Evolutionary conservation across 1,140 invertebrate species (phyloP).

Genomic region (Zaprionus africanus): DNA sequence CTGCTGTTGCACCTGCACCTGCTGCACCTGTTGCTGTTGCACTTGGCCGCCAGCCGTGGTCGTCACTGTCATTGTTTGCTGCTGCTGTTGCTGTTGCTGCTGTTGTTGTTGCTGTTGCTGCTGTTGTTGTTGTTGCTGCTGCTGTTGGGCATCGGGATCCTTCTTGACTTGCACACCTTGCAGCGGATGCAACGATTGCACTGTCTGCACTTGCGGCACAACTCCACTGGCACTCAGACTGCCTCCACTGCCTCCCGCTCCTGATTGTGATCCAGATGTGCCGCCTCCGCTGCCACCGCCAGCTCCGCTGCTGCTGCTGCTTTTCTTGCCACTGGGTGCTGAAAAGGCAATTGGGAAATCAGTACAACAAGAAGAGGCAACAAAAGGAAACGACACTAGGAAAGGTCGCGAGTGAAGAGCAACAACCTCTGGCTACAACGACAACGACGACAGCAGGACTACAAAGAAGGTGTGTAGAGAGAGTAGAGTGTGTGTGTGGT

Average conservation of each 20-base stretch:
- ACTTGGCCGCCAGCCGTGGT: constrained; percentile 60
- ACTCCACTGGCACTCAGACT: constrained; percentile 53
- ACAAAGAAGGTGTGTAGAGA: not conserved
- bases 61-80: constrained; percentile 66
- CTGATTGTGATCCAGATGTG: constrained; percentile 41
- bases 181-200: constrained; percentile 79
- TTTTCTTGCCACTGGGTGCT: constrained; percentile 72
- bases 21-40: constrained; percentile 70
- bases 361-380: constrained; percentile 32
- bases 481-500: constrained; percentile 3
- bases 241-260: constrained; percentile 47
- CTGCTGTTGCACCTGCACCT: constrained; percentile 58
- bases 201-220: constrained; percentile 78
- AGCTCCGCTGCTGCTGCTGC: not conserved
- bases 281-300: constrained; percentile 34
- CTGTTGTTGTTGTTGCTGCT: constrained; percentile 62
- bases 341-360: constrained; percentile 40
- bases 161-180: constrained; percentile 83
- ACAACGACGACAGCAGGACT: constrained; percentile 18
- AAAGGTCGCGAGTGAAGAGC: not conserved
- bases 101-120: constrained; percentile 66
- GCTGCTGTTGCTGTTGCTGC: constrained; percentile 61
- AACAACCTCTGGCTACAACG: constrained; percentile 39
- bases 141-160: constrained; percentile 81
- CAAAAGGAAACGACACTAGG: constrained; percentile 17